Base-by-base conservation (phyloP, 2,888 invertebrate species). In the Ptychoptera albimana region DNA sequence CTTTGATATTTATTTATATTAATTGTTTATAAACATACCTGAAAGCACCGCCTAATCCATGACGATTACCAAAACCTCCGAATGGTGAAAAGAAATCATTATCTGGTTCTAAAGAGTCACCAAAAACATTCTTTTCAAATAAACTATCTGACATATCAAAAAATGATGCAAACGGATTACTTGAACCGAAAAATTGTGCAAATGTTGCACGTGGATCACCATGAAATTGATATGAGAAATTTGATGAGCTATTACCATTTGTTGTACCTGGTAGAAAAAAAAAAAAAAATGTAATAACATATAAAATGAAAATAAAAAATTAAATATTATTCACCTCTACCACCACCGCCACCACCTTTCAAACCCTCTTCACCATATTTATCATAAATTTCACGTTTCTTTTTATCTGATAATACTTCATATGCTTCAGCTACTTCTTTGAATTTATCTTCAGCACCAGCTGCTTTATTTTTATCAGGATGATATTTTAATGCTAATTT, bases 391-490 rank as follows among this genome's bases (percentile, higher is more conserved):
- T 94, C 92, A 29, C 87, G 77, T 65, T 96, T 94, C 68, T 88
- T 93, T 61, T 91, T 82, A 63, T 98, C 97, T 44, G 93, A 93
- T 13, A 98, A 69, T 9, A 94, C 91, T 64, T 94, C 98, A 60
- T 98, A 98, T 0, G 98, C 98, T 66, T 98, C 98, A 0, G 97
- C 96, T 2, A 97, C 83, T 66, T 96, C 86, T 63, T 91, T 96
- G 64, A 96, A 96, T 57, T 84, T 81, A 57, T 94, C 94, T 64
- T 97, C 97, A 0, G 97, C 97, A 49, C 88, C 91, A 13, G 91
- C 67, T 2, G 84, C 73, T 71, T 94, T 94, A 66, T 98, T 98
- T 67, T 98, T 98, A 64, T 98, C 98, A 23, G 98, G 98, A 70
- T 98, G 98, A 68, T 89, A 98, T 63, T 94, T 94, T 47, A 98